A percentile compares a stretch with the other conserved stretches of the same genome.
Evolutionary conservation across 92 coral and sea anemone genomes (phyloP).

Genomic region (Metridium senile): DNA sequence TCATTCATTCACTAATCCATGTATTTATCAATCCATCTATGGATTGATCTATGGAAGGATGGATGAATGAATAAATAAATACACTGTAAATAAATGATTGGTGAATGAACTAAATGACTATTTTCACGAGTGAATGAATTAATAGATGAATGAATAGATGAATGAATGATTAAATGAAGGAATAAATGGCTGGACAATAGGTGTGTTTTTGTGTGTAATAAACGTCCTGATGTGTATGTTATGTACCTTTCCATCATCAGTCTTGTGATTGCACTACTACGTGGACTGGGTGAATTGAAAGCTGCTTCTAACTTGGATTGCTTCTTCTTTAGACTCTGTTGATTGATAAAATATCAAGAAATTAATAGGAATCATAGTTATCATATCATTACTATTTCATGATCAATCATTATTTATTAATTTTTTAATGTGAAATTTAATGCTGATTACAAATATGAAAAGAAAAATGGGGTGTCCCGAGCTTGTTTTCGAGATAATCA

Average conservation of each 20-base stretch:
- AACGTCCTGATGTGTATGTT: background rate
- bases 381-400: background rate
- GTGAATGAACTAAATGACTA: background rate
- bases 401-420: no score
- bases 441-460: no score
- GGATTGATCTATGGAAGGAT: no score
- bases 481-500: no score
- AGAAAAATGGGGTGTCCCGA: no score
- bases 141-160: background rate
- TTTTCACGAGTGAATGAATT: no score
- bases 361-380: background rate
- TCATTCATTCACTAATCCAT: no score
- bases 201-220: background rate
- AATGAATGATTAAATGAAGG: background rate
- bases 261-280: conserved; percentile 72
- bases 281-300: conserved; percentile 77
- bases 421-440: no score
- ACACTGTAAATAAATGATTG: background rate
- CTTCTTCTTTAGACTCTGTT: conserved; percentile 70
- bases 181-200: background rate
- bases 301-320: conserved; percentile 67
- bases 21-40: no score
- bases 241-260: conserved; percentile 66
- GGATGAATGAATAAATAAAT: background rate
- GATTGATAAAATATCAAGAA: background rate